These are phyloP conservation scores for Acrocephalus arundinaceus DNA, from an alignment of 2,113 vertebrate species.

Conservation along the genomic window DNA sequence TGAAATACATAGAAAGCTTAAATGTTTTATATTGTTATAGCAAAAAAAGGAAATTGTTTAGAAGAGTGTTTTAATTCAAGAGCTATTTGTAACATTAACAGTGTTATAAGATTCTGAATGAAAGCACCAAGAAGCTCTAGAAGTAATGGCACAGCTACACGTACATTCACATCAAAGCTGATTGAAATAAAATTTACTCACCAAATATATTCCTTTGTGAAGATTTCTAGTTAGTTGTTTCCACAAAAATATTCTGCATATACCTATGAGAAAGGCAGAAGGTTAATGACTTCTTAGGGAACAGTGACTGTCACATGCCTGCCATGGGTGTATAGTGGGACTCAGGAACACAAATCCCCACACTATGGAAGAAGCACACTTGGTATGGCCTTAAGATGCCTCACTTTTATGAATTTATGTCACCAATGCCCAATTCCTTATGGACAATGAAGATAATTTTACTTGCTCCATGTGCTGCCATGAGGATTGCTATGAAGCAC, in stretches of 20 bases:
- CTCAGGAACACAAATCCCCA: background rate
- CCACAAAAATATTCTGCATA: background rate
- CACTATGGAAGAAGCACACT: accelerated
- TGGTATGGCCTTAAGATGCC: background rate
- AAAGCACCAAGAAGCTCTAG: background rate
- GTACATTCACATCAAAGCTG: background rate
- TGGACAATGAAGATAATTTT: background rate
- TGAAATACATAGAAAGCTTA: background rate
- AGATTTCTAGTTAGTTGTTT: background rate
- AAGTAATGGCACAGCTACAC: background rate
- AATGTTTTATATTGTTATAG: background rate
- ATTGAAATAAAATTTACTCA: background rate
- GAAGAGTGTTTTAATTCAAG: background rate
- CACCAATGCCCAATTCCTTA: background rate
- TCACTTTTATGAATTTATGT: background rate
- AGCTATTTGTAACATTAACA: background rate
- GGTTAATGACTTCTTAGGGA: background rate
- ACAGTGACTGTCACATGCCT: background rate
- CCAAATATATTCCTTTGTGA: background rate
- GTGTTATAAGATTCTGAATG: background rate
- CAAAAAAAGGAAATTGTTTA: background rate
- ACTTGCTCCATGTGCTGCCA: background rate
- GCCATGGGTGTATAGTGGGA: background rate
- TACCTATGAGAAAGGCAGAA: background rate
- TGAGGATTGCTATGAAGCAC: background rate